These are phyloP conservation scores for Bombylius discolor DNA, from an alignment of 2,888 invertebrate species.

Conservation along the genomic window DNA sequence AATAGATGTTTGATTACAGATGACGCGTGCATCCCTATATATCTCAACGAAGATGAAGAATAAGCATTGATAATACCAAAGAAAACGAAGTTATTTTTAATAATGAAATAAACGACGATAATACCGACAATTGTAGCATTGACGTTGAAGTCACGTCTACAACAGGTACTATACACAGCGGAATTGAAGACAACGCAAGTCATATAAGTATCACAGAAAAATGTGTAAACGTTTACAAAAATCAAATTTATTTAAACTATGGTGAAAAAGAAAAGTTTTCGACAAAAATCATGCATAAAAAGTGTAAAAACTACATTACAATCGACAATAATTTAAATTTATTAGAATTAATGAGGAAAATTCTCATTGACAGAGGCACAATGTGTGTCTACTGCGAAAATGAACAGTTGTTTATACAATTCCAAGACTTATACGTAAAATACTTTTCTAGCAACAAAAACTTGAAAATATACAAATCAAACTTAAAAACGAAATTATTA, in stretches of 20 bases:
- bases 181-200: neutral
- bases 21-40: neutral
- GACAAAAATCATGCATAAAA: neutral
- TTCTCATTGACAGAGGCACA: neutral
- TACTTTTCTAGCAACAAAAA: no score
- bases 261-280: conserved; percentile 1
- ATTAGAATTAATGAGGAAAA: neutral
- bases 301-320: conserved; percentile 1
- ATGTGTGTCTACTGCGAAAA: conserved; percentile 1
- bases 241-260: neutral
- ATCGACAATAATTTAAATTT: neutral
- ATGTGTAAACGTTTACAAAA: conserved; percentile 8
- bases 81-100: conserved; percentile 1
- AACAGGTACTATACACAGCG: conserved; percentile 5
- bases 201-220: conserved; percentile 10
- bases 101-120: neutral
- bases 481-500: no score
- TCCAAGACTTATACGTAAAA: no score
- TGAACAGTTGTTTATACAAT: neutral
- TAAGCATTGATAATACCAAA: neutral
- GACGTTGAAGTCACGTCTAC: neutral
- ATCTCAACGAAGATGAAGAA: neutral
- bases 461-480: no score
- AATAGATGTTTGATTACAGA: conserved; percentile 5
- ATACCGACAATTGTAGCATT: neutral